Percentiles rank a stretch among this genome's conserved stretches.
Evolutionary conservation across 2,113 vertebrate species (phyloP).

Genomic region (Dolichotis patagonum): DNA sequence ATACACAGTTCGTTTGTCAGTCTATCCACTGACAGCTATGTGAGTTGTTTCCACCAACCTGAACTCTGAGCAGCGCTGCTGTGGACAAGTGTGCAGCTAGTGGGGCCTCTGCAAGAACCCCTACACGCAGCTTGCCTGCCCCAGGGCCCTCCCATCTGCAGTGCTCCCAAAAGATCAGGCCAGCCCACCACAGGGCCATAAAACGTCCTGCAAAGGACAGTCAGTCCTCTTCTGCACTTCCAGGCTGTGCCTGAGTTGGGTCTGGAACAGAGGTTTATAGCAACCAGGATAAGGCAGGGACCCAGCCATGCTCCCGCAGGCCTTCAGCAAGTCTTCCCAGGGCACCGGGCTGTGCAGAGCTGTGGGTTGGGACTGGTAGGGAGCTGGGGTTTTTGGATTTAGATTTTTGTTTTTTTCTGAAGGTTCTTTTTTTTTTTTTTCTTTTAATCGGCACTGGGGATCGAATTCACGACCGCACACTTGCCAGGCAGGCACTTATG

Average conservation of each 20-base stretch:
- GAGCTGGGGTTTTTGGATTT: background rate
- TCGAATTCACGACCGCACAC: too few relatives aligned
- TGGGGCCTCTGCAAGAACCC: background rate
- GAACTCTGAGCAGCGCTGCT: background rate
- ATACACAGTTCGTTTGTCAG: background rate
- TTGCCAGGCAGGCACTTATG: too few relatives aligned
- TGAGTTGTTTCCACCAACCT: background rate
- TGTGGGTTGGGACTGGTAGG: background rate
- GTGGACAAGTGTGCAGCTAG: background rate
- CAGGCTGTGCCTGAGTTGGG: too few relatives aligned
- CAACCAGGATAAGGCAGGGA: background rate
- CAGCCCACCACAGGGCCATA: background rate
- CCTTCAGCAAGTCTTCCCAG: background rate
- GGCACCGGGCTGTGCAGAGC: background rate
- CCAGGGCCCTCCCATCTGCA: background rate
- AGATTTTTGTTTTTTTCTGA: background rate
- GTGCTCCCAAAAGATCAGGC: background rate
- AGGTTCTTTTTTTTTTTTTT: too few relatives aligned
- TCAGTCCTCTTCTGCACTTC: background rate
- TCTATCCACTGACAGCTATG: background rate
- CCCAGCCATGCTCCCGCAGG: background rate
- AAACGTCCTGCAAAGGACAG: background rate
- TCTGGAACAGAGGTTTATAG: background rate
- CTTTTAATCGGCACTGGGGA: too few relatives aligned
- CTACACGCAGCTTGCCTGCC: background rate